These are phyloP conservation scores for Buathra laborator DNA, from an alignment of 2,888 invertebrate species.

Conservation along the genomic window DNA sequence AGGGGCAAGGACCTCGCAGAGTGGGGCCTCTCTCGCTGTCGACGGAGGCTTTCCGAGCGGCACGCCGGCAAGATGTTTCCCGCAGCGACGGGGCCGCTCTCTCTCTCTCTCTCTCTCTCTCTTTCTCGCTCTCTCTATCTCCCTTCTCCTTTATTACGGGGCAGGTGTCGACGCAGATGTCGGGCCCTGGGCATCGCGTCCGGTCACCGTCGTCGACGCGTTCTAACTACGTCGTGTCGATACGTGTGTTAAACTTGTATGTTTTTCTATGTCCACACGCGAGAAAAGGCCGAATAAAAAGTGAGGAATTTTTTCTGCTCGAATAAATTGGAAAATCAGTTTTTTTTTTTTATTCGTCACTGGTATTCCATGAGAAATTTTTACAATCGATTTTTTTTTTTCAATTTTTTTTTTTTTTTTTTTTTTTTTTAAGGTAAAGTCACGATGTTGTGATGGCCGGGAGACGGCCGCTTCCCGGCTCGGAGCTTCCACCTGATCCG, in stretches of 20 bases:
- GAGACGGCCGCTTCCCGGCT: conserved; percentile 78
- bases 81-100: conserved; percentile 31
- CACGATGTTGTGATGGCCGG: conserved; percentile 83
- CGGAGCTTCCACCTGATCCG: conserved; percentile 78
- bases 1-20: conserved; percentile 45
- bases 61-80: conserved; percentile 48
- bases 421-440: conserved; percentile 66
- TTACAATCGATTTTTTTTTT: not conserved
- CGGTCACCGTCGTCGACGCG: conserved; percentile 26
- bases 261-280: conserved; percentile 8
- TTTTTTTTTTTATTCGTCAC: no score
- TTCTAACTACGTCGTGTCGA: conserved; percentile 14
- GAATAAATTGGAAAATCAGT: not conserved
- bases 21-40: conserved; percentile 13
- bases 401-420: not conserved
- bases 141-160: conserved; percentile 45
- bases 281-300: not conserved
- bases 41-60: conserved; percentile 10
- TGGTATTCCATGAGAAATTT: no score
- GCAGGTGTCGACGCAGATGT: conserved; percentile 71
- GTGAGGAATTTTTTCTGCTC: not conserved
- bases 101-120: conserved; percentile 30
- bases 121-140: conserved; percentile 6
- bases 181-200: conserved; percentile 47
- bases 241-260: conserved; percentile 9